Conservation (phyloP, 2,113 vertebrate genomes). For the Piaya cayana region DNA sequence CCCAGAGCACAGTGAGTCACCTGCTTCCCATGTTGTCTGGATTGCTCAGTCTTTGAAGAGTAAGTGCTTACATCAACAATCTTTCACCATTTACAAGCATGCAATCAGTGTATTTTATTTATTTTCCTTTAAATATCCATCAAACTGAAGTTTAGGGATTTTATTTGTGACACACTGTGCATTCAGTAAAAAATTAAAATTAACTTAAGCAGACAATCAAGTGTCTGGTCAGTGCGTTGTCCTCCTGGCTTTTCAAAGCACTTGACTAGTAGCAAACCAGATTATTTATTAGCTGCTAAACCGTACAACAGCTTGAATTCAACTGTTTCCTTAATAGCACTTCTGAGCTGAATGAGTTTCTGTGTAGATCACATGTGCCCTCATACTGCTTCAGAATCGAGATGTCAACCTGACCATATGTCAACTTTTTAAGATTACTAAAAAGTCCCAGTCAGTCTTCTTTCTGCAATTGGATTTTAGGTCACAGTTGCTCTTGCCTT, state of each 20-base stretch:
- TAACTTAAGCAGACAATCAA: not conserved
- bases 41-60: not conserved
- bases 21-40: not conserved
- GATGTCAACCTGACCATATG: too few relatives aligned
- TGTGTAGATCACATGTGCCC: not conserved
- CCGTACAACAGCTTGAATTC: not conserved
- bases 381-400: not conserved
- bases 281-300: conserved; percentile 28
- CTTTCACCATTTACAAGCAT: not conserved
- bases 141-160: not conserved
- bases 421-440: not conserved
- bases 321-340: not conserved
- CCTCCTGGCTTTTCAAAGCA: not conserved
- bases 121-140: not conserved
- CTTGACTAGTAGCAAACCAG: not conserved
- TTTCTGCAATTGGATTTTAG: not conserved
- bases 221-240: not conserved
- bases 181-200: not conserved
- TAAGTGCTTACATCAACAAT: not conserved
- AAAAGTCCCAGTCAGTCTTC: not conserved
- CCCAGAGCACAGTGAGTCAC: not conserved
- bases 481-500: not conserved
- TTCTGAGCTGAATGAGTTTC: conserved; percentile 16
- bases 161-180: not conserved
- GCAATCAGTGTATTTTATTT: not conserved